A percentile compares a stretch with the other conserved stretches of the same genome.
Conservation (phyloP, 1,140 invertebrate genomes). For the Protaetia brevitarsis region DNA sequence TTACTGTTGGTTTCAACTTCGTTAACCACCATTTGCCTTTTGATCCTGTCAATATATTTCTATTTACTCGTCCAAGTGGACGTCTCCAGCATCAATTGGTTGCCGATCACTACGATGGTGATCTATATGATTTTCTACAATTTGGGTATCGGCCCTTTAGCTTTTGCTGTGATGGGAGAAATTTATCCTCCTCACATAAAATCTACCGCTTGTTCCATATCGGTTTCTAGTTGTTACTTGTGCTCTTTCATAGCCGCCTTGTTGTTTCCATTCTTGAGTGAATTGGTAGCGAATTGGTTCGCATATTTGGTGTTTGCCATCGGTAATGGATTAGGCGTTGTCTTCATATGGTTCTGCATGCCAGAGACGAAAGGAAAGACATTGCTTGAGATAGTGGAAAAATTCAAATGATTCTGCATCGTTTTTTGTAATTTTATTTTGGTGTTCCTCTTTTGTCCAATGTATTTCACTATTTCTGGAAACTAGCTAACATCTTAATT, state of each 20-base stretch:
- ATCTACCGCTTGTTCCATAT: conserved; percentile 62
- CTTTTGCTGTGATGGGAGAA: conserved; percentile 68
- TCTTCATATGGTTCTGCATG: conserved; percentile 63
- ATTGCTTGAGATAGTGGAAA: conserved; percentile 54
- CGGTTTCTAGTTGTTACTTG: conserved; percentile 63
- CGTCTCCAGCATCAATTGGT: neutral
- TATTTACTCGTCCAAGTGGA: conserved; percentile 13
- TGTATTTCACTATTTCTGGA: too few species aligned
- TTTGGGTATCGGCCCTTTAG: conserved; percentile 67
- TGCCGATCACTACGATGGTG: conserved; percentile 60
- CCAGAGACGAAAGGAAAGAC: conserved; percentile 82
- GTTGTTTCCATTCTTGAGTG: neutral
- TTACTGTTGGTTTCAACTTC: conserved; percentile 65
- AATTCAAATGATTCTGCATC: too few species aligned
- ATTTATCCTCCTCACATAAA: conserved; percentile 68
- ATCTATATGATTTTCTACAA: conserved; percentile 66
- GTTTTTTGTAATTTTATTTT: too few species aligned
- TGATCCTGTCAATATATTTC: conserved; percentile 26
- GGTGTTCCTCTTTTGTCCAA: too few species aligned
- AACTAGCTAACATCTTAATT: too few species aligned
- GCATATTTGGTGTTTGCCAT: conserved; percentile 71
- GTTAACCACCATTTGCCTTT: conserved; percentile 51
- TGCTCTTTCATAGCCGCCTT: conserved; percentile 55
- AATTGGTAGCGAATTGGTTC: conserved; percentile 58
- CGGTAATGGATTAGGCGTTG: conserved; percentile 57